A percentile compares a stretch with the other conserved stretches of the same genome.
Evolutionary conservation across 2,888 invertebrate species (phyloP).

Genomic region (Troides oblongomaculatus): DNA sequence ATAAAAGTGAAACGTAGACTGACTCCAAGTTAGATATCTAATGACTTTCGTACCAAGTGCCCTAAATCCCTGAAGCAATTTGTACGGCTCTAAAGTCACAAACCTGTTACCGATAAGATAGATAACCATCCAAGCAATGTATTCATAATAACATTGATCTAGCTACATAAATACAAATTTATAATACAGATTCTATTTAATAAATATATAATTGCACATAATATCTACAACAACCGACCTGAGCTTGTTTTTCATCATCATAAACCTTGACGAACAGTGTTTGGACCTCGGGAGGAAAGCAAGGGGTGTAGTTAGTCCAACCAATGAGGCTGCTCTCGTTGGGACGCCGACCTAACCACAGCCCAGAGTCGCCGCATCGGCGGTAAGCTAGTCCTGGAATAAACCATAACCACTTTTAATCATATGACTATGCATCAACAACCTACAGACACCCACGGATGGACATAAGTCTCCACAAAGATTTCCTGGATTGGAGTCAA

Average conservation of each 20-base stretch:
- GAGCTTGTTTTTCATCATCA: constrained; percentile 64
- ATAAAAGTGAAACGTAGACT: neutral
- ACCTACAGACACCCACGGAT: too few species aligned
- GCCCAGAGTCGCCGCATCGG: constrained; percentile 83
- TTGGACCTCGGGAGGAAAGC: constrained; percentile 85
- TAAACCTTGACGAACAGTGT: constrained; percentile 83
- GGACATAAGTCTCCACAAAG: too few species aligned
- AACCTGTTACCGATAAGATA: too few species aligned
- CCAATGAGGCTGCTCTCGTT: constrained; percentile 73
- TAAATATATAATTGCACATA: too few species aligned
- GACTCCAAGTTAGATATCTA: neutral
- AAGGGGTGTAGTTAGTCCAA: constrained; percentile 92
- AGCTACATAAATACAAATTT: too few species aligned
- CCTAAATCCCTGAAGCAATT: neutral
- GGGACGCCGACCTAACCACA: constrained; percentile 81
- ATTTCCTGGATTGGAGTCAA: too few species aligned
- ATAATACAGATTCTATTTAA: too few species aligned
- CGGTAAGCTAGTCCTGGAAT: constrained; percentile 84
- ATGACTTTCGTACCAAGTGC: neutral
- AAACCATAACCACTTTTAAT: neutral
- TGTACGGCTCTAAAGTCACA: neutral
- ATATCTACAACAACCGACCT: constrained; percentile 39
- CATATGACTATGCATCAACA: too few species aligned
- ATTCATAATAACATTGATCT: too few species aligned
- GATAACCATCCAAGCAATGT: too few species aligned